Conservation (phyloP, 30 jellyfish, hydroid and myxozoan genomes). For the Catostylus mosaicus region DNA sequence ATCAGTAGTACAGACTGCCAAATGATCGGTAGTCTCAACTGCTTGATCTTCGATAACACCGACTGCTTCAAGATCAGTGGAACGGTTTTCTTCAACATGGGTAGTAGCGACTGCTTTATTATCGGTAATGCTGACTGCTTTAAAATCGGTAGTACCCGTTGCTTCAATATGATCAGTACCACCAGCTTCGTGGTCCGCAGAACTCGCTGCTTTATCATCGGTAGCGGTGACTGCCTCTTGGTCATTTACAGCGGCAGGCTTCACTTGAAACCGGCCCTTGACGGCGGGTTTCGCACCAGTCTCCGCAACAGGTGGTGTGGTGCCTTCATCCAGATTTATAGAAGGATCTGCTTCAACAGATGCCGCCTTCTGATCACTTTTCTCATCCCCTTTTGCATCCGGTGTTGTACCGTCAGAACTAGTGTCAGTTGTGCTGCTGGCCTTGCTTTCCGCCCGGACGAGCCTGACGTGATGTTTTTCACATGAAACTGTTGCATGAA, state of each 20-base stretch:
- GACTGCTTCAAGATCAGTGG: neutral
- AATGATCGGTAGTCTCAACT: neutral
- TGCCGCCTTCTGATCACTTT: neutral
- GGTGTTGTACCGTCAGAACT: neutral
- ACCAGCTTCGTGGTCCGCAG: neutral
- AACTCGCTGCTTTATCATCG: neutral
- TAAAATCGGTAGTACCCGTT: neutral
- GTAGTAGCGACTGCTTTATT: neutral
- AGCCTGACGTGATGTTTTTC: constrained; percentile 10
- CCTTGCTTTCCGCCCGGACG: constrained; percentile 34
- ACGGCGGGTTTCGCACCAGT: neutral
- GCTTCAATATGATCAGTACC: neutral
- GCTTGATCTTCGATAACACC: neutral
- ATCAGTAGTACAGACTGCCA: neutral
- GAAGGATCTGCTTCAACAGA: neutral
- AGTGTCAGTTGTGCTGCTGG: neutral
- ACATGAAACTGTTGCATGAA: constrained; percentile 24
- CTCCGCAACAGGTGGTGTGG: neutral
- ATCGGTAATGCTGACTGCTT: neutral
- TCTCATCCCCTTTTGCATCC: neutral
- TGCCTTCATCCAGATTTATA: neutral
- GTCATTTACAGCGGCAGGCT: constrained; percentile 1
- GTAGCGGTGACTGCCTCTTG: neutral
- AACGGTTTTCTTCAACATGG: neutral
- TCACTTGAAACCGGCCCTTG: constrained; percentile 52